These are phyloP conservation scores for Balaenoptera acutorostrata DNA, from an alignment of 2,113 vertebrate genomes.

Conservation along the genomic window DNA sequence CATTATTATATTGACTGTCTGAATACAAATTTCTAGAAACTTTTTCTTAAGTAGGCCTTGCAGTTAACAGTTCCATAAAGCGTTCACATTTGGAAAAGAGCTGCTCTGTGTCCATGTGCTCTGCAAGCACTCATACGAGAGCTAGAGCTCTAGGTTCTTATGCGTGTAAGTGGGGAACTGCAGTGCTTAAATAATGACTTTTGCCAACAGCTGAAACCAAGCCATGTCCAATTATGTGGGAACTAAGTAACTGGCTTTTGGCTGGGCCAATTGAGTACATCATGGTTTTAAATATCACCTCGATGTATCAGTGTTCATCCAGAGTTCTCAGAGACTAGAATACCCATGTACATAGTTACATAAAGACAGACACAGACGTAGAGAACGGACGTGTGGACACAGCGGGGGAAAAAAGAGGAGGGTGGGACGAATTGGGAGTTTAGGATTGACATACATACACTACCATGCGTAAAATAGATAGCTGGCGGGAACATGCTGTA, in stretches of 20 bases:
- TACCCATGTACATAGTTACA: neutral
- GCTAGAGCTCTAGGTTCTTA: fast-evolving
- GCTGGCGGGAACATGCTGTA: no score
- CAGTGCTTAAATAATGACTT: fast-evolving
- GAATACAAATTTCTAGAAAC: neutral
- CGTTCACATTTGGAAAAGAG: neutral
- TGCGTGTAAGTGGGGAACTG: fast-evolving
- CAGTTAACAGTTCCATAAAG: fast-evolving
- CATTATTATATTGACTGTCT: no score
- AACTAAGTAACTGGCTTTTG: neutral
- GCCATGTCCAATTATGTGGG: neutral
- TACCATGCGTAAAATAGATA: no score
- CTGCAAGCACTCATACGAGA: fast-evolving
- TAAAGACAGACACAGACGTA: no score
- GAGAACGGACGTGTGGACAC: no score
- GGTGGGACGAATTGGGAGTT: no score
- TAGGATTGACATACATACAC: no score
- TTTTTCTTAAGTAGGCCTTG: neutral
- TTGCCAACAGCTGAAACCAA: neutral
- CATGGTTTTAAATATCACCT: neutral
- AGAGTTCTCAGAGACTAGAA: neutral
- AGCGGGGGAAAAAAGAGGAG: no score
- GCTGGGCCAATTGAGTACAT: neutral
- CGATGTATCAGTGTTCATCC: fast-evolving
- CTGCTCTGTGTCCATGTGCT: neutral